Conservation (phyloP, 2,797 vertebrate species). For the Poecilia wingei region DNA sequence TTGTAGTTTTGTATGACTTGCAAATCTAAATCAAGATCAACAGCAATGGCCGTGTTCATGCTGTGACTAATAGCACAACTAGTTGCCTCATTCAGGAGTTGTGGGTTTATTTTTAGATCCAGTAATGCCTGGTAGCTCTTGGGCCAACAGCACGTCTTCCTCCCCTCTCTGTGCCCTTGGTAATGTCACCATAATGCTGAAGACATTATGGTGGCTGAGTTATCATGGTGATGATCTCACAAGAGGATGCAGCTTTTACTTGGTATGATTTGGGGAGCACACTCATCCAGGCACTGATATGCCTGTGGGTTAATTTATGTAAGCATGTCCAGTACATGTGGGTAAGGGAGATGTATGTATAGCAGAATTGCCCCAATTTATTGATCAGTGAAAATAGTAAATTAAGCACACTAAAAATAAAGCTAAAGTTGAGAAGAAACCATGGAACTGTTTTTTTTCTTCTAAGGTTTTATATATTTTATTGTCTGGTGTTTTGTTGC, state of each 20-base stretch:
- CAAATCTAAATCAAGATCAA: not conserved
- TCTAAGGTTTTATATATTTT: not conserved
- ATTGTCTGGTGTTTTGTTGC: conserved; percentile 47
- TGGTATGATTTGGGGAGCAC: conserved; percentile 1
- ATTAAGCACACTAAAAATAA: conserved; percentile 28
- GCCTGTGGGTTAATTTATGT: not conserved
- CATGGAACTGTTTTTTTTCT: conserved; percentile 17
- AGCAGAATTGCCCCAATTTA: not conserved
- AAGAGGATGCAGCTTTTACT: conserved; percentile 15
- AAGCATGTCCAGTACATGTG: not conserved
- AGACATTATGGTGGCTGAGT: conserved; percentile 44
- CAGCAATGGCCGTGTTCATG: not conserved
- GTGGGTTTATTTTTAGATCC: conserved; percentile 63
- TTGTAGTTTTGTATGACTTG: conserved; percentile 8
- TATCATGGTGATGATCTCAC: conserved; percentile 50
- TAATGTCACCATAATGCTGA: conserved; percentile 54
- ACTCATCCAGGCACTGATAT: not conserved
- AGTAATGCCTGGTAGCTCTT: conserved; percentile 37
- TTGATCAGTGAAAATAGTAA: conserved; percentile 3
- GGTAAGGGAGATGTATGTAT: not conserved
- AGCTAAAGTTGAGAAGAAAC: conserved; percentile 21
- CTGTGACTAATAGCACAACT: conserved; percentile 25
- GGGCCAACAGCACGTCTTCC: conserved; percentile 29
- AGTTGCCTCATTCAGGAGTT: conserved; percentile 32
- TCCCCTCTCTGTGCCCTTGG: conserved; percentile 49